phyloP scores from a whole-genome alignment of 2,888 invertebrate species.

The Chalcosyrphus nemorum region DNA sequence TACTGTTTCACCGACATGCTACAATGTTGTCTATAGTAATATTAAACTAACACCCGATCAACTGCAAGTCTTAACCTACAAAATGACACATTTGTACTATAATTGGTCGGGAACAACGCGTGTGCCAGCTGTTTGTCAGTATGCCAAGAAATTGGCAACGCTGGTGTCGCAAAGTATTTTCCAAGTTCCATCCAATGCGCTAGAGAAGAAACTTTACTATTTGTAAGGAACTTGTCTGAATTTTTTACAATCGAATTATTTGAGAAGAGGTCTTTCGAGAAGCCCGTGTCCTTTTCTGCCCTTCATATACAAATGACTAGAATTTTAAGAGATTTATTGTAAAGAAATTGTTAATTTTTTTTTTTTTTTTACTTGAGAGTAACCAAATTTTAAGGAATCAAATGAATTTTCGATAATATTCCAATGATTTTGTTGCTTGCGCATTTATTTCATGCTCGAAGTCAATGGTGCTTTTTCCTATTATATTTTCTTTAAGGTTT shows the following conservation, averaged over 20 bases:
- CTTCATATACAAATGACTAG: background rate
- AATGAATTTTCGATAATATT: conserved; percentile 25
- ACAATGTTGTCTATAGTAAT: conserved; percentile 92
- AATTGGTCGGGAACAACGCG: conserved; percentile 94
- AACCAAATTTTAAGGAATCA: background rate
- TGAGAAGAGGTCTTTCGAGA: background rate
- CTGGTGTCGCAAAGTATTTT: conserved; percentile 92
- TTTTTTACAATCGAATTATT: background rate
- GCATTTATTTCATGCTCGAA: background rate
- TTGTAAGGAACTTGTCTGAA: conserved; percentile 82
- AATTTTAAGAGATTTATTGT: background rate
- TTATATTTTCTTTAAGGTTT: background rate
- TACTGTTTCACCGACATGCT: conserved; percentile 94
- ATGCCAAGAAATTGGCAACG: conserved; percentile 96
- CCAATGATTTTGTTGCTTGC: background rate
- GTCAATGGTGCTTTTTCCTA: background rate
- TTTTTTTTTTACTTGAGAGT: background rate
- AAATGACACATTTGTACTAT: conserved; percentile 94
- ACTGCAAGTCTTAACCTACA: conserved; percentile 93
- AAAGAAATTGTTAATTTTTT: background rate
- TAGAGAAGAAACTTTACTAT: conserved; percentile 88
- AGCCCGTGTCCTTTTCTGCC: background rate
- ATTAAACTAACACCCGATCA: conserved; percentile 87
- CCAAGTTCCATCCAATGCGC: conserved; percentile 85
- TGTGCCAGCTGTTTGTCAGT: conserved; percentile 96